phyloP scores from a whole-genome alignment of 1,140 invertebrate genomes.

The Ganaspis sp. region DNA sequence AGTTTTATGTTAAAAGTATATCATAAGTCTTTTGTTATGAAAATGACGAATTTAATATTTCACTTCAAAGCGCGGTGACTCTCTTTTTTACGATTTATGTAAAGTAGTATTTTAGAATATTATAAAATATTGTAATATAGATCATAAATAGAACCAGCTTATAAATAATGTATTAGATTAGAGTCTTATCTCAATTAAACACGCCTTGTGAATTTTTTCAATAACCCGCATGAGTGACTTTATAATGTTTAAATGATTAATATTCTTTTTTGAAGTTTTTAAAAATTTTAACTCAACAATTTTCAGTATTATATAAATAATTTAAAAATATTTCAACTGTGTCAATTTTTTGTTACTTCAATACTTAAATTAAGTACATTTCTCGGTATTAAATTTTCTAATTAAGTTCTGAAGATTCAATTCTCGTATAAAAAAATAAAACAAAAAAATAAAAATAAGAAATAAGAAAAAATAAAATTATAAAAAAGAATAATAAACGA shows the following conservation, averaged over 20 bases:
- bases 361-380: no score
- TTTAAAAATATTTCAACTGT: no score
- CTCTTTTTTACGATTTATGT: neutral
- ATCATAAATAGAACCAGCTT: neutral
- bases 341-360: no score
- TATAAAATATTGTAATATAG: constrained; percentile 1
- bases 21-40: neutral
- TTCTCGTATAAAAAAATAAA: no score
- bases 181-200: constrained; percentile 8
- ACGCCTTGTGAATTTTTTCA: neutral
- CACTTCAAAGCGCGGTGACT: neutral
- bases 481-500: no score
- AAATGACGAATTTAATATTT: neutral
- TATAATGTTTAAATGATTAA: neutral
- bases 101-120: neutral
- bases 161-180: constrained; percentile 7
- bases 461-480: no score
- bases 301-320: no score
- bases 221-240: neutral
- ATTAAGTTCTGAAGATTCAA: no score
- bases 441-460: no score
- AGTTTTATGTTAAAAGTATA: neutral
- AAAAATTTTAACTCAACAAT: no score
- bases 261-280: neutral
- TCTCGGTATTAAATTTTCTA: no score